Percentiles rank a stretch among this genome's conserved stretches.
These are phyloP conservation scores for Fulmarus glacialis DNA, from an alignment of 2,113 vertebrate genomes.

Conservation along the genomic window DNA sequence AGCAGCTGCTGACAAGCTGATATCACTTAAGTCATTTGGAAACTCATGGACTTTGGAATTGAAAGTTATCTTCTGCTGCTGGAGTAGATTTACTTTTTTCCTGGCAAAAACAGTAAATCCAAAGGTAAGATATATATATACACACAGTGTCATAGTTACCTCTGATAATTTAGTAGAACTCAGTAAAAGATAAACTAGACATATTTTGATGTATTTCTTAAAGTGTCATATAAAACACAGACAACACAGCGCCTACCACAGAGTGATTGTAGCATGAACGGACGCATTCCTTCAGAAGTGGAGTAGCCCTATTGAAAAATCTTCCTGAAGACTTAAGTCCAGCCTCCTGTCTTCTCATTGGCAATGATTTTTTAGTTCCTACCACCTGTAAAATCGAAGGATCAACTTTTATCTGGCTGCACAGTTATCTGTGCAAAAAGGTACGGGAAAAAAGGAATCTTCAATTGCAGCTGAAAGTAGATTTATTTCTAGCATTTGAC, in stretches of 20 bases:
- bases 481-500: conserved; percentile 1
- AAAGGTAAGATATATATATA: neutral
- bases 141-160: neutral
- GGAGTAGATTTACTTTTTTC: neutral
- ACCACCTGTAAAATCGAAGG: neutral
- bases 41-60: neutral
- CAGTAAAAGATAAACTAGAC: neutral
- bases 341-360: neutral
- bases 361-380: neutral
- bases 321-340: neutral
- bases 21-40: neutral
- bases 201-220: neutral
- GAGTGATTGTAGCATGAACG: neutral
- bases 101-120: neutral
- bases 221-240: neutral
- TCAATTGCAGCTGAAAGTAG: neutral
- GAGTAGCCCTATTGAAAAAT: neutral
- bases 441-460: neutral
- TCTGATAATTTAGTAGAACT: neutral
- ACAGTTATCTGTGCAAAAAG: neutral
- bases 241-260: neutral
- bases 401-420: neutral
- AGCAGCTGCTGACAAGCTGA: neutral
- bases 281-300: neutral
- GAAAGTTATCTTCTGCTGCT: neutral